Conservation (phyloP, 2,113 vertebrate genomes). For the Gorsachius goisagi region DNA sequence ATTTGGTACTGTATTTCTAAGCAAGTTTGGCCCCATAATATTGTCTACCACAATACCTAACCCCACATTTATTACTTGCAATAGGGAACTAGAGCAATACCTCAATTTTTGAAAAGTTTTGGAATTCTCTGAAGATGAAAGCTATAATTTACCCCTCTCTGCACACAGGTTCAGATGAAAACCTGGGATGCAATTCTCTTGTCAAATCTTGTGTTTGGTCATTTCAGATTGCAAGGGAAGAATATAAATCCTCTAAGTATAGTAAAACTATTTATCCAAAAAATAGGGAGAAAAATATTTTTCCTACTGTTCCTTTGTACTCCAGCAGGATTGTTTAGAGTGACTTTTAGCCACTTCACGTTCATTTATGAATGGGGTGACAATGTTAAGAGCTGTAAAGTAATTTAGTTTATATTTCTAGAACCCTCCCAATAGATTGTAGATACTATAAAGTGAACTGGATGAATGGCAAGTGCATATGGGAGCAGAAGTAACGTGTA, state of each 20-base stretch:
- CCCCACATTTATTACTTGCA: not conserved
- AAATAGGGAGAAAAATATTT: not conserved
- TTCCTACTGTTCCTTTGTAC: not conserved
- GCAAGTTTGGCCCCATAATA: not conserved
- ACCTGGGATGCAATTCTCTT: not conserved
- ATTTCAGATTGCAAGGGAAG: not conserved
- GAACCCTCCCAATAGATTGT: not conserved
- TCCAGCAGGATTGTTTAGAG: not conserved
- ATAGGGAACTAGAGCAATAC: not conserved
- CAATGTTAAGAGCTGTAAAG: not conserved
- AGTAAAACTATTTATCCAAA: not conserved
- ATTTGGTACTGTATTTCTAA: not conserved
- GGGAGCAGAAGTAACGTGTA: not conserved
- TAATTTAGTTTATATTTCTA: slow-evolving; percentile 26
- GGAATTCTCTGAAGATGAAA: not conserved
- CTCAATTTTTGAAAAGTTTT: not conserved
- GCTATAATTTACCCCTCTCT: not conserved
- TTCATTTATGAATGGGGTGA: not conserved
- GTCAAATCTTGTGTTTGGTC: not conserved
- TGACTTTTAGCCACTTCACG: not conserved
- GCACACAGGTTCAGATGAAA: not conserved
- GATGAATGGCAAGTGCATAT: not conserved
- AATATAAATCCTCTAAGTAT: not conserved
- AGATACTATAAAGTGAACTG: not conserved
- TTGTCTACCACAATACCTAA: not conserved